These are phyloP conservation scores for Toxotes lorentzi DNA, from an alignment of 2,797 vertebrate species.

Conservation along the genomic window DNA sequence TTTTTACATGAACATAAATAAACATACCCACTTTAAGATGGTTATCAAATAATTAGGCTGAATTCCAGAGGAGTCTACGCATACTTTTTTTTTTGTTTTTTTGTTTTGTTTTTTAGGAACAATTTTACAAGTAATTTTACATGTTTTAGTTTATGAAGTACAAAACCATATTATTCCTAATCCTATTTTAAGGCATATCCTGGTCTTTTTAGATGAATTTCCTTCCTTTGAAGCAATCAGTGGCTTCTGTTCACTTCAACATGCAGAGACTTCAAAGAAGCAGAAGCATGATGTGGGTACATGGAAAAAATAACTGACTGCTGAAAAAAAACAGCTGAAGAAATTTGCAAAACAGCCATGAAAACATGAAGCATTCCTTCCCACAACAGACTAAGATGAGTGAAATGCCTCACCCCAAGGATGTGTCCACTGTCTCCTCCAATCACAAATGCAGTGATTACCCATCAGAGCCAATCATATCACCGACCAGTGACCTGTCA, in stretches of 20 bases:
- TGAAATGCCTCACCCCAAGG: constrained; percentile 60
- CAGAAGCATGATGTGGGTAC: neutral
- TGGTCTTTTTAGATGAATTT: neutral
- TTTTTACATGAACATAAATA: neutral
- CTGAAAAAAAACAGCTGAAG: neutral
- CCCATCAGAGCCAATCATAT: constrained; percentile 72
- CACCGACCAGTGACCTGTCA: constrained; percentile 59
- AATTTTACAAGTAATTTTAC: neutral
- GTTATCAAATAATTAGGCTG: neutral
- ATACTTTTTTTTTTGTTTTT: neutral
- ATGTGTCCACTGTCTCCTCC: constrained; percentile 62
- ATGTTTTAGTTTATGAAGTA: neutral
- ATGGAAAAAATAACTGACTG: neutral
- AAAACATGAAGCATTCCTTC: neutral
- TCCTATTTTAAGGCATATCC: neutral
- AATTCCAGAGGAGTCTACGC: neutral
- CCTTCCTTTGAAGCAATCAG: neutral
- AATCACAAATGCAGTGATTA: constrained; percentile 53
- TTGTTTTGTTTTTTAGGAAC: neutral
- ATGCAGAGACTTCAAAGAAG: neutral
- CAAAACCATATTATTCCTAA: neutral
- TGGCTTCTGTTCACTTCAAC: neutral
- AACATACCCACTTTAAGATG: neutral
- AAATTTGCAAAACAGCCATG: neutral
- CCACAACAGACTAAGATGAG: neutral